These are phyloP conservation scores for Heterochromis multidens DNA, from an alignment of 2,113 vertebrate species.

Conservation along the genomic window DNA sequence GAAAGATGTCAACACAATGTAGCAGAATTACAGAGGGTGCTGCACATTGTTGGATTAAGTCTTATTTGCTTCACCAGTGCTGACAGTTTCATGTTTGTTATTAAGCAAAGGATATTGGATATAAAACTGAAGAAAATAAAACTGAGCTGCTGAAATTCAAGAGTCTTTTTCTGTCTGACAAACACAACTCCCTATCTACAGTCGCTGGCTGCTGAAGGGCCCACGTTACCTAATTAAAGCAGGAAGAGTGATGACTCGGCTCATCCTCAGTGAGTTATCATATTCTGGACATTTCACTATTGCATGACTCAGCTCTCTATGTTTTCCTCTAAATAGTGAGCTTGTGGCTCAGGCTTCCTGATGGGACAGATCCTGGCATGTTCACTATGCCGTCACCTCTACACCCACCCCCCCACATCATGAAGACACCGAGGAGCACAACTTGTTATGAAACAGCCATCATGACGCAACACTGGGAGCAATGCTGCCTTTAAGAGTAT, in stretches of 20 bases:
- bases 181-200: constrained; percentile 5
- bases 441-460: constrained; percentile 51
- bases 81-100: constrained; percentile 56
- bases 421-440: constrained; percentile 21
- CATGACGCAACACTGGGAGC: constrained; percentile 44
- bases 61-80: constrained; percentile 36
- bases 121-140: constrained; percentile 21
- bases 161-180: background rate
- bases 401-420: constrained; percentile 3
- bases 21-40: constrained; percentile 43
- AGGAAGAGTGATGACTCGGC: constrained; percentile 63
- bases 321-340: constrained; percentile 63
- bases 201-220: constrained; percentile 44
- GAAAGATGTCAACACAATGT: constrained; percentile 60
- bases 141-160: constrained; percentile 25
- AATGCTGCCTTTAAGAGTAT: constrained; percentile 4
- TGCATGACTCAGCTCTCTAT: constrained; percentile 64
- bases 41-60: constrained; percentile 50
- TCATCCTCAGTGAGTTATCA: constrained; percentile 57
- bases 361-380: constrained; percentile 29
- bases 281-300: constrained; percentile 19
- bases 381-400: constrained; percentile 23
- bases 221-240: constrained; percentile 63
- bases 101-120: constrained; percentile 18
- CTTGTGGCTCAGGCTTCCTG: constrained; percentile 26